phyloP scores from a whole-genome alignment of 2,797 vertebrate genomes.

The Xenops minutus region DNA sequence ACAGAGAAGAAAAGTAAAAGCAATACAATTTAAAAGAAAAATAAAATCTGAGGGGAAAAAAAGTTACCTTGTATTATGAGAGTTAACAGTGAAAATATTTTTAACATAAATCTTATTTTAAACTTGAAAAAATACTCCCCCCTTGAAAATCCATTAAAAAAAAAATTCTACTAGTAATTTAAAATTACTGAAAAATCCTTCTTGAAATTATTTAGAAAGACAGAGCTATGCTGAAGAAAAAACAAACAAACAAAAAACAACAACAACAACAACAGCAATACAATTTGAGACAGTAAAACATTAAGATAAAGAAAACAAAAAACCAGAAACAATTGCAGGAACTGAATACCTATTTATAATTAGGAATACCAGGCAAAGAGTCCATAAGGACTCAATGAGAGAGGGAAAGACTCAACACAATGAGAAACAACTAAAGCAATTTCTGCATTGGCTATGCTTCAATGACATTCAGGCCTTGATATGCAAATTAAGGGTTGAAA shows the following conservation, averaged over 20 bases:
- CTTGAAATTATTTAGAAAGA: neutral
- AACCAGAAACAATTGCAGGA: neutral
- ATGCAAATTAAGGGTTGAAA: neutral
- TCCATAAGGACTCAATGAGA: neutral
- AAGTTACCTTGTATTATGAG: neutral
- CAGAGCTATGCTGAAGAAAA: neutral
- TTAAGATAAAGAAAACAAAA: neutral
- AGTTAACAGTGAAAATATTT: neutral
- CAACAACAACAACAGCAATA: no score
- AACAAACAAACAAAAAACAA: neutral
- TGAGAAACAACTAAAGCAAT: neutral
- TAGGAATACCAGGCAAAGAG: neutral
- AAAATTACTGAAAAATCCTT: neutral
- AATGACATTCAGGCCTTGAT: neutral
- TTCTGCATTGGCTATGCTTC: neutral
- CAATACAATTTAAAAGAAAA: neutral
- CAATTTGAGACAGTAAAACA: neutral
- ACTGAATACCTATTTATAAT: neutral
- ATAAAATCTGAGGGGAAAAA: neutral
- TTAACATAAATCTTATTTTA: neutral
- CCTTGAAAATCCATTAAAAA: neutral
- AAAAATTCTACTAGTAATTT: neutral
- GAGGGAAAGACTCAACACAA: neutral
- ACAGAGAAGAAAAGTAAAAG: neutral
- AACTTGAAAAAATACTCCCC: neutral